These are phyloP conservation scores for Catonia carolina DNA, from an alignment of 2,888 invertebrate genomes.

Conservation along the genomic window DNA sequence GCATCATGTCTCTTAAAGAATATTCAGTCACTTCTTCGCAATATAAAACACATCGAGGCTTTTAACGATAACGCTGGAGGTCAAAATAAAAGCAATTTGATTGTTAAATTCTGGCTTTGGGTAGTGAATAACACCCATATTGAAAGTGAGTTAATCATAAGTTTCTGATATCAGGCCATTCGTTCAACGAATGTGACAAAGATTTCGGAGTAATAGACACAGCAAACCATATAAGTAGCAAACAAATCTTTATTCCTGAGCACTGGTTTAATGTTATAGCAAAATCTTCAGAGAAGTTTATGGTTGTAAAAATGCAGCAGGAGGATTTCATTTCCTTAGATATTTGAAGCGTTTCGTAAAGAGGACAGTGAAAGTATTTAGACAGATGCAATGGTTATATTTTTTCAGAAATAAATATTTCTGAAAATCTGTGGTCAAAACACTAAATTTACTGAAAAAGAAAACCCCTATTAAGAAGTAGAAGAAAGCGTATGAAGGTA, in stretches of 20 bases:
- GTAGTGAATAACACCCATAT: slow-evolving; percentile 15
- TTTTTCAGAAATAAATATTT: too few species aligned
- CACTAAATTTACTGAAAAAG: too few species aligned
- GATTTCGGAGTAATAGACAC: slow-evolving; percentile 28
- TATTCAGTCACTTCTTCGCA: background rate
- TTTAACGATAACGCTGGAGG: slow-evolving; percentile 7
- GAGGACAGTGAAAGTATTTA: background rate
- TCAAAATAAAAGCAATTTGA: slow-evolving; percentile 9
- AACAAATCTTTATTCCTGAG: slow-evolving; percentile 3
- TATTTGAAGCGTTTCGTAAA: background rate
- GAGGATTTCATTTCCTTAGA: slow-evolving; percentile 4
- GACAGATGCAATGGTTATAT: background rate
- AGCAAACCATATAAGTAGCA: slow-evolving; percentile 24
- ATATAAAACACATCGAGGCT: slow-evolving; percentile 9
- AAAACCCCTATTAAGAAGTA: too few species aligned
- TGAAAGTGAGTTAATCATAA: slow-evolving; percentile 24
- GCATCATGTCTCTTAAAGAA: background rate
- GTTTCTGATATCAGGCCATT: slow-evolving; percentile 30
- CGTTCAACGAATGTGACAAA: slow-evolving; percentile 24
- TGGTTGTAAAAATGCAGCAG: slow-evolving; percentile 1
- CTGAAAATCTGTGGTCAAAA: too few species aligned
- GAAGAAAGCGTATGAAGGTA: too few species aligned
- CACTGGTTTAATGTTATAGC: slow-evolving; percentile 7
- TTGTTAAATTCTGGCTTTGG: slow-evolving; percentile 3
- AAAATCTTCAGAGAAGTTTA: background rate